phyloP scores from a whole-genome alignment of 2,888 invertebrate species.

The Clitarchus hookeri region DNA sequence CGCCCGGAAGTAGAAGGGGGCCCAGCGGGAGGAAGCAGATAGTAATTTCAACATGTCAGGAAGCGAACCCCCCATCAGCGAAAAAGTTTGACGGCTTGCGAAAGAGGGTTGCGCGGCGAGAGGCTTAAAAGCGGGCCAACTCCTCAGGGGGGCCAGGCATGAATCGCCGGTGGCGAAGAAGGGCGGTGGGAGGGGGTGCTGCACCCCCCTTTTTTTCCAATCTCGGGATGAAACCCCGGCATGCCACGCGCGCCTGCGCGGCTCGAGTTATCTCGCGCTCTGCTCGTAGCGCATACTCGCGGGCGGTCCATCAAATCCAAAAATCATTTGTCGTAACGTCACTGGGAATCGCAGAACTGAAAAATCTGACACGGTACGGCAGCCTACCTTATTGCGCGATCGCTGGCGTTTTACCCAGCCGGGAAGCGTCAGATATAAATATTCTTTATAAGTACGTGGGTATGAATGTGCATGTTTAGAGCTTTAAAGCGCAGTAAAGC shows the following conservation, averaged over 20 bases:
- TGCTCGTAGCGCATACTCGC: no score
- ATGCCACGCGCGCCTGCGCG: background rate
- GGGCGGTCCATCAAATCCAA: no score
- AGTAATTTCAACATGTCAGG: conserved; percentile 14
- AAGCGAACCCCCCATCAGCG: conserved; percentile 14
- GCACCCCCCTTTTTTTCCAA: background rate
- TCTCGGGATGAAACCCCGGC: background rate
- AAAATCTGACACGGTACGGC: no score
- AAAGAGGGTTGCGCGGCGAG: background rate
- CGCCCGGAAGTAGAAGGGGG: background rate
- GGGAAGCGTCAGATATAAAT: no score
- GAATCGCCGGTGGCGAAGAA: background rate
- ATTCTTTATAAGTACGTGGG: no score
- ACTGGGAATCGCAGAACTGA: no score
- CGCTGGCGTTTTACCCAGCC: no score
- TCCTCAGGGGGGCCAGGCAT: background rate
- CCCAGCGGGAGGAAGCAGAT: background rate
- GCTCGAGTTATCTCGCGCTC: no score
- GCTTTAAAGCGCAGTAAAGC: no score
- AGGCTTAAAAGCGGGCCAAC: background rate
- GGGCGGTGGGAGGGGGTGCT: background rate
- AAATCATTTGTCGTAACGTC: no score
- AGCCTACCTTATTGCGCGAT: no score
- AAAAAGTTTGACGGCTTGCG: conserved; percentile 7
- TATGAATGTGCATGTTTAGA: no score